Evolutionary conservation across 1,140 invertebrate species (phyloP), one percentile per base, ranked within the genome.

Genomic region (Leptinotarsa undecemlineata): DNA sequence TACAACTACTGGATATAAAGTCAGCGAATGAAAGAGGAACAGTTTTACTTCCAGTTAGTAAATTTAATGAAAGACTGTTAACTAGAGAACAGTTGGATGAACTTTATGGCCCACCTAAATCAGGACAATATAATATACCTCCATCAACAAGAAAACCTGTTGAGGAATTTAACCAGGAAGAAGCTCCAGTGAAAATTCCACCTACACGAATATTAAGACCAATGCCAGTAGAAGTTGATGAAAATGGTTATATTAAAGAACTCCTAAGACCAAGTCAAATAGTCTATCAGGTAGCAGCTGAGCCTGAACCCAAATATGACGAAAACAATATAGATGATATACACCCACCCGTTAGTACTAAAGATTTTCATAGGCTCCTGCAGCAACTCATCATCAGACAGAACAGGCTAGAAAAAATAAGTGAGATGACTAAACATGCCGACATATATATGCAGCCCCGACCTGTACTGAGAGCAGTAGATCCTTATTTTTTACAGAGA

Each of bases 311-410:
- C 23, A 60, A 68, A 72, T 79, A 83, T 64, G 20, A 77, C n/a
- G 57, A 76, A 42, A 79, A 80, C 21, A 81, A 81, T 57, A 80
- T 84, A 23, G 82, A 84, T 23, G 70, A 77, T 51, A 84, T 85
- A 26, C 81, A 83, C 74, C 83, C 84, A 17, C 89, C 89, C 47
- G 88, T 90, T 2, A 89, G 88, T 79, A 89, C 88, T 3, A 86
- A 86, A 82, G 89, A 90, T 79, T 86, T 90, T 62, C 88, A 88
- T 81, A 84, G 86, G 63, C 83, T 90, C 60, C 83, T 90, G 6
- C 87, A 90, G 47, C 86, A 88, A 81, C 81, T 90, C 68, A 87
- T 89, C 62, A 64, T 87, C n/a, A 79, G 88, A 63, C 88, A 89
- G 81, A 88, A 85, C 75, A 83, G 86, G 42, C 77, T 89, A 75